phyloP scores from a whole-genome alignment of 2,888 invertebrate species.

The Deilephila elpenor region DNA sequence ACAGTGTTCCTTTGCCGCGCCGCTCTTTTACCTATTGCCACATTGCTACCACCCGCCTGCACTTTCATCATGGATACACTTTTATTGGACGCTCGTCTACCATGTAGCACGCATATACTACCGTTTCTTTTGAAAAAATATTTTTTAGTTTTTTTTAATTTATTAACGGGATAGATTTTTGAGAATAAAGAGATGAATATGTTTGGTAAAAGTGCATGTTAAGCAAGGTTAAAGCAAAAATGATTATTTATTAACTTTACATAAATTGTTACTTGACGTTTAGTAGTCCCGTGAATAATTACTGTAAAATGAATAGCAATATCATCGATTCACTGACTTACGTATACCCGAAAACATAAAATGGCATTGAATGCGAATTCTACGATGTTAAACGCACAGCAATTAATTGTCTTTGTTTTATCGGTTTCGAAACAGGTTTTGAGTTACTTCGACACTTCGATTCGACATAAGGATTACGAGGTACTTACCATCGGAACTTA shows the following conservation, averaged over 20 bases:
- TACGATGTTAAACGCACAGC: slow-evolving; percentile 20
- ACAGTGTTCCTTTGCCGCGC: slow-evolving; percentile 58
- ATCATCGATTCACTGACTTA: background rate
- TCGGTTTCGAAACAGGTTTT: background rate
- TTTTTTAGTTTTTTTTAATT: background rate
- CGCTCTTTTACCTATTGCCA: slow-evolving; percentile 67
- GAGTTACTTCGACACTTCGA: background rate
- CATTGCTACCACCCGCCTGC: slow-evolving; percentile 43
- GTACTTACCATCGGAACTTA: background rate
- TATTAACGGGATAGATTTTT: background rate
- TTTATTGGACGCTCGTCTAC: slow-evolving; percentile 22
- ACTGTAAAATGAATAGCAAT: background rate
- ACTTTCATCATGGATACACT: slow-evolving; percentile 62
- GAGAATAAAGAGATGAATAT: too few species aligned
- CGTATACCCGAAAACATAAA: background rate
- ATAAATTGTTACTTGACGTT: background rate
- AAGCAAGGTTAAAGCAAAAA: background rate
- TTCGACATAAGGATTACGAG: background rate
- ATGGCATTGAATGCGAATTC: slow-evolving; percentile 10
- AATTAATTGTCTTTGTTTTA: slow-evolving; percentile 5
- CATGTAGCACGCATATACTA: slow-evolving; percentile 8
- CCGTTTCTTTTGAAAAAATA: background rate
- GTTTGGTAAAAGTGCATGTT: too few species aligned
- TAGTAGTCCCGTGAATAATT: background rate
- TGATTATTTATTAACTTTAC: background rate